Percentiles rank a stretch among this genome's conserved stretches.
Conservation (phyloP, 2,888 invertebrate genomes). For the Dioctria rufipes region DNA sequence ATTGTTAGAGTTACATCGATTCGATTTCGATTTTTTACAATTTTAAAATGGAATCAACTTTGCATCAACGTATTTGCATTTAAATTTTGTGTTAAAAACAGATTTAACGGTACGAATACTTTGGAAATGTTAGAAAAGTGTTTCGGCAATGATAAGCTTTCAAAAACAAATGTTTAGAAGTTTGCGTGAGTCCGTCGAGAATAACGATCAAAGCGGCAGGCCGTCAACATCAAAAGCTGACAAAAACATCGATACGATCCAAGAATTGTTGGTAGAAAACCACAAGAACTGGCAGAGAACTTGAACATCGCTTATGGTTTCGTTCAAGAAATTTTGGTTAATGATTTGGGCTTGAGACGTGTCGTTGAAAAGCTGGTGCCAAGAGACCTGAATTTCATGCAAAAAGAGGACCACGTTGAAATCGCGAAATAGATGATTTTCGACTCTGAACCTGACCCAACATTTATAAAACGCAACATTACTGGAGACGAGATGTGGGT, state of each 20-base stretch:
- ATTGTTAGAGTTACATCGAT: too few relatives aligned
- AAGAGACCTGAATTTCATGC: conserved; percentile 28
- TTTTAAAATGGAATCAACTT: neutral
- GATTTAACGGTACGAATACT: conserved; percentile 56
- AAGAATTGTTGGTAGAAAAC: conserved; percentile 58
- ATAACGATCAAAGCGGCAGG: too few relatives aligned
- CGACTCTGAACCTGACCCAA: conserved; percentile 52
- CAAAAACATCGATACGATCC: too few relatives aligned
- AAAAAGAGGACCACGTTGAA: conserved; percentile 22
- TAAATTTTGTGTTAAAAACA: neutral
- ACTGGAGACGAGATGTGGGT: conserved; percentile 61
- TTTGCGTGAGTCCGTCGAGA: too few relatives aligned
- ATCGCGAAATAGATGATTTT: conserved; percentile 34
- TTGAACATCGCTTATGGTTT: conserved; percentile 51
- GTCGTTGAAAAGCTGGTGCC: neutral
- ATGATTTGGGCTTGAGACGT: conserved; percentile 12
- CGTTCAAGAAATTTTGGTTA: conserved; percentile 37
- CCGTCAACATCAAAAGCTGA: too few relatives aligned
- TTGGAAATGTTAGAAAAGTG: conserved; percentile 61
- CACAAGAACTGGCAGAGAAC: conserved; percentile 59
- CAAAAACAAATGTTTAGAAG: too few relatives aligned
- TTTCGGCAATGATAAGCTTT: too few relatives aligned
- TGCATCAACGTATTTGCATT: conserved; percentile 1
- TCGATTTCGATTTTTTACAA: too few relatives aligned
- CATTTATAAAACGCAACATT: conserved; percentile 58